These are phyloP conservation scores for Pollicipes pollicipes DNA, from an alignment of 1,140 invertebrate species.

Conservation along the genomic window DNA sequence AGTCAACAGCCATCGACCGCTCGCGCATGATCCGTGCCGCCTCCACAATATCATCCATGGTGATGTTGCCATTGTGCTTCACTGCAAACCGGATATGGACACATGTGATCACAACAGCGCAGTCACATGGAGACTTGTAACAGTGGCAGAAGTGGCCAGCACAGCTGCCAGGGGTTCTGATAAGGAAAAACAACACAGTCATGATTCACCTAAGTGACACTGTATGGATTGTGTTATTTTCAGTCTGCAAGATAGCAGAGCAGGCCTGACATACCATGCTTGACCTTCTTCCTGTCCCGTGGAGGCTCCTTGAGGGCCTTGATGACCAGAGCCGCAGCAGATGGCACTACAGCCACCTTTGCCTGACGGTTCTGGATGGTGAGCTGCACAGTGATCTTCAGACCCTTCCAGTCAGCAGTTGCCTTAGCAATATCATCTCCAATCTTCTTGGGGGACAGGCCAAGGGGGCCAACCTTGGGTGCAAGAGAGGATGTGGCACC, in stretches of 20 bases:
- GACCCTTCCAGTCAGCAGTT: conserved; percentile 94
- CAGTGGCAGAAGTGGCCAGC: too few relatives aligned
- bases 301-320: conserved; percentile 97
- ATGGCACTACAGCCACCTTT: conserved; percentile 91
- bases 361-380: conserved; percentile 98
- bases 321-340: conserved; percentile 91
- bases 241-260: too few relatives aligned
- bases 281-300: conserved; percentile 96
- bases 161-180: conserved; percentile 4
- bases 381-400: conserved; percentile 95
- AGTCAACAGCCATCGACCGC: conserved; percentile 79
- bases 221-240: conserved; percentile 3
- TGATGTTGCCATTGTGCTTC: conserved; percentile 92
- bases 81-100: conserved; percentile 36
- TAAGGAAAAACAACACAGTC: conserved; percentile 5
- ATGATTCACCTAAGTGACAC: conserved; percentile 7
- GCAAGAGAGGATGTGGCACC: conserved; percentile 96
- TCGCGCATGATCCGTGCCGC: conserved; percentile 86
- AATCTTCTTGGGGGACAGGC: conserved; percentile 90
- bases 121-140: too few relatives aligned
- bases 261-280: conserved; percentile 67
- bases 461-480: conserved; percentile 54
- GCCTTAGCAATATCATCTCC: conserved; percentile 99
- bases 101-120: too few relatives aligned
- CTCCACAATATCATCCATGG: conserved; percentile 75